phyloP scores from a whole-genome alignment of 2,888 invertebrate species.

The Brachyptera risi region DNA sequence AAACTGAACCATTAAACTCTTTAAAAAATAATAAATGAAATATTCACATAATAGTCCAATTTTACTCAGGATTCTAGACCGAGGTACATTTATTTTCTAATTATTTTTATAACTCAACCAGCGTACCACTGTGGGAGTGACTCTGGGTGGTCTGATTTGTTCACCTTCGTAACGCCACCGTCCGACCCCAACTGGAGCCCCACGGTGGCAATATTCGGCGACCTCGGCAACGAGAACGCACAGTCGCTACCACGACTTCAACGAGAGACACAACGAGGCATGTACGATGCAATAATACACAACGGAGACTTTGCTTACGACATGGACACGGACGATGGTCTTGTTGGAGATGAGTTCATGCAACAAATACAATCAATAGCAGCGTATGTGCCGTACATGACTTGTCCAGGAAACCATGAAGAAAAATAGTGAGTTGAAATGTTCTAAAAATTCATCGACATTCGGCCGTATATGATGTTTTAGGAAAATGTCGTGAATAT shows the following conservation, averaged over 20 bases:
- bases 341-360: conserved; percentile 52
- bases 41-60: background rate
- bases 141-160: conserved; percentile 77
- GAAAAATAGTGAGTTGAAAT: conserved; percentile 42
- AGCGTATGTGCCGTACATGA: conserved; percentile 50
- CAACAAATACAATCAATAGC: conserved; percentile 52
- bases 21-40: background rate
- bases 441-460: too few relatives aligned
- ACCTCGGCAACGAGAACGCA: conserved; percentile 91
- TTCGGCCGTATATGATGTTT: background rate
- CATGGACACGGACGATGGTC: conserved; percentile 63
- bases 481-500: background rate
- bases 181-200: conserved; percentile 68
- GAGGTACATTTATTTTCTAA: background rate
- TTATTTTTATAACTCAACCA: too few relatives aligned
- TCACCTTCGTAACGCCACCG: conserved; percentile 71
- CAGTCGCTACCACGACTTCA: conserved; percentile 80
- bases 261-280: conserved; percentile 71
- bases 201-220: conserved; percentile 82
- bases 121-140: conserved; percentile 78
- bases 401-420: conserved; percentile 48
- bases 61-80: background rate
- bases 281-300: conserved; percentile 85
- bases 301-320: conserved; percentile 96
- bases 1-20: too few relatives aligned